A percentile compares a stretch with the other conserved stretches of the same genome.
Conservation (phyloP, 2,113 vertebrate species). For the Saimiri boliviensis region DNA sequence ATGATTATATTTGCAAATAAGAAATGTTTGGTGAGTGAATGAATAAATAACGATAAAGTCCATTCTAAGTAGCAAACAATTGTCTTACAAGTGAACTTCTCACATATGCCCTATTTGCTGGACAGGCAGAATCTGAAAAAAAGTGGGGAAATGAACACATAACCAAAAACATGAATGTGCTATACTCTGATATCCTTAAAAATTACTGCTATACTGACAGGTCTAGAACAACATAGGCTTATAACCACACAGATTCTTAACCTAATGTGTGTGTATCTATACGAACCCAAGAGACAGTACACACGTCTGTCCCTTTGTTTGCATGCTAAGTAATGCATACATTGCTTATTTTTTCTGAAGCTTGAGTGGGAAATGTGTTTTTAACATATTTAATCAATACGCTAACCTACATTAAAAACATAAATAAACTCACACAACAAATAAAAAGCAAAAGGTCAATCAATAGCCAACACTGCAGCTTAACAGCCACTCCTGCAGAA, state of each 20-base stretch:
- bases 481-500: constrained; percentile 72
- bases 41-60: neutral
- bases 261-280: neutral
- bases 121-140: neutral
- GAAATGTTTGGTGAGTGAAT: neutral
- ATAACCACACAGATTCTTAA: neutral
- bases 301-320: neutral
- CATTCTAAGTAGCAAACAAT: neutral
- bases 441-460: constrained; percentile 72
- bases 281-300: neutral
- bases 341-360: constrained; percentile 43
- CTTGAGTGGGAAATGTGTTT: constrained; percentile 63
- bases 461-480: constrained; percentile 62
- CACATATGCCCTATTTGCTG: neutral
- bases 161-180: neutral
- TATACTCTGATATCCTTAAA: neutral
- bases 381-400: constrained; percentile 74
- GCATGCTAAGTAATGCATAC: constrained; percentile 11
- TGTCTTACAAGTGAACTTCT: neutral
- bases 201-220: neutral
- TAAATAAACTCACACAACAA: constrained; percentile 70
- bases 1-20: neutral
- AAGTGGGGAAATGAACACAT: neutral
- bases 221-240: neutral
- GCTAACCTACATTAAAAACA: constrained; percentile 71